Evolutionary conservation across 2,888 invertebrate species (phyloP).

Genomic region (Limnephilus rhombicus): DNA sequence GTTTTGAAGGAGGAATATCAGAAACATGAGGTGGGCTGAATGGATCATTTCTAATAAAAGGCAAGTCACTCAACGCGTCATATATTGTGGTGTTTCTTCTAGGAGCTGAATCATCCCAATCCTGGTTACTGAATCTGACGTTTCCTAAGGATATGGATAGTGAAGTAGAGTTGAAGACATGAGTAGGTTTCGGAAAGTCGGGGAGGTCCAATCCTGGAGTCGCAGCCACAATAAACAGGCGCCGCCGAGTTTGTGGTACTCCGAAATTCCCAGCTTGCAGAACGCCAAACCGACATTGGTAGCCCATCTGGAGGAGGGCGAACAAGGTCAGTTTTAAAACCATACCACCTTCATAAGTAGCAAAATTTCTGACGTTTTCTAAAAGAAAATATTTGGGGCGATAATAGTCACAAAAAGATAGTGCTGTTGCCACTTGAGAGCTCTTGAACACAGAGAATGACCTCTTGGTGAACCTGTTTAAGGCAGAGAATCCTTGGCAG

Average conservation of each 20-base stretch:
- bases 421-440: constrained; percentile 75
- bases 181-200: constrained; percentile 74
- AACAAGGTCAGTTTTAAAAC: constrained; percentile 75
- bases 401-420: constrained; percentile 78
- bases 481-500: constrained; percentile 78
- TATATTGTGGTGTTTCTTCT: constrained; percentile 71
- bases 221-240: constrained; percentile 76
- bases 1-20: constrained; percentile 69
- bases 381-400: constrained; percentile 76
- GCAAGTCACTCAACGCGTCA: constrained; percentile 77
- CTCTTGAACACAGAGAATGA: constrained; percentile 77
- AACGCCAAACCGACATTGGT: constrained; percentile 77
- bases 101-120: constrained; percentile 71
- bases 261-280: constrained; percentile 78
- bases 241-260: constrained; percentile 76
- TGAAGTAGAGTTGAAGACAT: constrained; percentile 74
- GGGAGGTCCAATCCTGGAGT: constrained; percentile 77
- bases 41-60: constrained; percentile 73
- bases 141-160: constrained; percentile 73
- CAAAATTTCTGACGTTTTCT: constrained; percentile 79
- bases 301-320: constrained; percentile 76
- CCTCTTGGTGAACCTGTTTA: constrained; percentile 76
- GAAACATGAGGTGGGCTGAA: constrained; percentile 71
- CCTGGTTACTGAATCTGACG: constrained; percentile 67
- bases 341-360: constrained; percentile 74